Evolutionary conservation across 2,113 vertebrate species (phyloP).

Genomic region (Callochromis pleurospilus): DNA sequence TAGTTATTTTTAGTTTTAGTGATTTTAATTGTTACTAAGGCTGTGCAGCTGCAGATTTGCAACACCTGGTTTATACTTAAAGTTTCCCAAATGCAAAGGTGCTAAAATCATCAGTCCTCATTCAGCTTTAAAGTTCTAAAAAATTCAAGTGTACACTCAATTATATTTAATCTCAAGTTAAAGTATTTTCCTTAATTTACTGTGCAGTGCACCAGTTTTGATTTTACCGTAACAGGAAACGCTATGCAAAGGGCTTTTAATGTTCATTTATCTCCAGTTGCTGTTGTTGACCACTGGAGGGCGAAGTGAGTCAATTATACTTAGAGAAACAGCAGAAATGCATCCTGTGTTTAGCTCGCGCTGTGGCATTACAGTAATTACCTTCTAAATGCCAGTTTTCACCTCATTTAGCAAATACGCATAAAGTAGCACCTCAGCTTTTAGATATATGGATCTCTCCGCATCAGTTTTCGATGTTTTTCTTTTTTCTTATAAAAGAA

Average conservation of each 20-base stretch:
- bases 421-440: background rate
- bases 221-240: background rate
- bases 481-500: background rate
- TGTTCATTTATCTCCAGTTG: background rate
- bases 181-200: background rate
- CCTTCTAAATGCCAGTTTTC: background rate
- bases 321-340: background rate
- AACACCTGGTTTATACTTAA: background rate
- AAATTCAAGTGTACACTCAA: background rate
- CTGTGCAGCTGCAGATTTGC: background rate
- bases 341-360: background rate
- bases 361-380: background rate
- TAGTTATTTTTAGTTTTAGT: background rate
- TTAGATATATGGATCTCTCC: background rate
- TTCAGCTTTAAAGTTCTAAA: background rate
- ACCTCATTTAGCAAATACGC: background rate
- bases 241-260: background rate
- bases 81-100: background rate
- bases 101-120: background rate
- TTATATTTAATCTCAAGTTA: background rate
- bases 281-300: constrained; percentile 27
- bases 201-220: background rate
- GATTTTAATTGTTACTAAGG: background rate
- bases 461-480: background rate
- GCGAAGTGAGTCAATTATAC: constrained; percentile 8